These are phyloP conservation scores for Psittacus erithacus DNA, from an alignment of 2,113 vertebrate genomes.

Conservation along the genomic window DNA sequence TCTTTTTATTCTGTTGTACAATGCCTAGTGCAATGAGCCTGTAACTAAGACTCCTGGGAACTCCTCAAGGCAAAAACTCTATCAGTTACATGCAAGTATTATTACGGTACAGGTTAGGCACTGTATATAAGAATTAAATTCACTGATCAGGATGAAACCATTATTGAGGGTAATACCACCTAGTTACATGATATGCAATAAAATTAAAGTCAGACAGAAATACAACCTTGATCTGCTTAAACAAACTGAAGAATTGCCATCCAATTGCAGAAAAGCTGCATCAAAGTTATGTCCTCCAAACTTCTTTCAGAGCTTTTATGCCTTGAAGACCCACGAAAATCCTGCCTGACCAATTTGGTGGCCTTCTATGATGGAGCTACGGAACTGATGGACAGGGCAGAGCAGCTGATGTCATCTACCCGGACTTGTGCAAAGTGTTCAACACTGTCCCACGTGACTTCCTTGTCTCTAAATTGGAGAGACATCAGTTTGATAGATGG, in stretches of 20 bases:
- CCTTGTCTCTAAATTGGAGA: no score
- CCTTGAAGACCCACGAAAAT: not conserved
- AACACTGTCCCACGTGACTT: no score
- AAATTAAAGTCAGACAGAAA: not conserved
- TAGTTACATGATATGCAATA: not conserved
- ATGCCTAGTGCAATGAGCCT: not conserved
- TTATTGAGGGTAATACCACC: not conserved
- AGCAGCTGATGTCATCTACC: no score
- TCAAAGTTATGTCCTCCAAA: not conserved
- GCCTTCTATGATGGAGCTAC: no score
- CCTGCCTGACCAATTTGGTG: no score
- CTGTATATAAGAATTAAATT: not conserved
- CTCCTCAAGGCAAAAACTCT: not conserved
- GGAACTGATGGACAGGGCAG: no score
- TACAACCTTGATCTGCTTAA: not conserved
- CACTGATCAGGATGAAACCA: not conserved
- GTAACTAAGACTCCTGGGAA: slow-evolving; percentile 1
- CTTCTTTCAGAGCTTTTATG: not conserved
- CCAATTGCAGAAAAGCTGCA: not conserved
- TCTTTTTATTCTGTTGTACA: not conserved
- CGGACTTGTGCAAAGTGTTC: no score
- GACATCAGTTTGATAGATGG: no score
- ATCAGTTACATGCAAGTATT: not conserved
- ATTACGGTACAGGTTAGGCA: not conserved
- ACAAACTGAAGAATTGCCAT: not conserved